Conservation (phyloP, 2,113 vertebrate genomes). For the Holacanthus passer region DNA sequence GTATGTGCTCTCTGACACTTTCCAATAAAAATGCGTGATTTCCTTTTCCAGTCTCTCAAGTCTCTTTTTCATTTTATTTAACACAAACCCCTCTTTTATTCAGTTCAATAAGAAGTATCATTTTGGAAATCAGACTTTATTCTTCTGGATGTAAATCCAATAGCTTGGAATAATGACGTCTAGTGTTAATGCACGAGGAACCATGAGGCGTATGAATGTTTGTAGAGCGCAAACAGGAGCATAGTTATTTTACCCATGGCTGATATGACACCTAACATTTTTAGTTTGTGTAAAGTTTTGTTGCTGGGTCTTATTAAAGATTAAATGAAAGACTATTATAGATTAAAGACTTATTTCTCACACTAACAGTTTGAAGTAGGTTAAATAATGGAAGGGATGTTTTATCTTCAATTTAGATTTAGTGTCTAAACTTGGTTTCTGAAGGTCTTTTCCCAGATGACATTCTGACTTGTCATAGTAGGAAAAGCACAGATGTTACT, state of each 20-base stretch:
- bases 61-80: slow-evolving; percentile 50
- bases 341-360: too few species aligned
- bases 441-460: too few species aligned
- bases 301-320: background rate
- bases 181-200: slow-evolving; percentile 28
- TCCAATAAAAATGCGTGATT: slow-evolving; percentile 77
- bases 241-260: background rate
- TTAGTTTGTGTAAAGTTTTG: background rate
- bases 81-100: slow-evolving; percentile 15
- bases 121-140: slow-evolving; percentile 25
- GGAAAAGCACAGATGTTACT: too few species aligned
- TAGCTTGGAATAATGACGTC: background rate
- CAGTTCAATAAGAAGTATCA: background rate
- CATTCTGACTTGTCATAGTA: too few species aligned
- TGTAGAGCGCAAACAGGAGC: background rate
- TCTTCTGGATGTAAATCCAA: slow-evolving; percentile 7
- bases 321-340: background rate
- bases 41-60: slow-evolving; percentile 36
- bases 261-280: background rate
- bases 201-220: background rate
- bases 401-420: background rate
- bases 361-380: background rate
- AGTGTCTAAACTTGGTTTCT: background rate
- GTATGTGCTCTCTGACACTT: slow-evolving; percentile 64
- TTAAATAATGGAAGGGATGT: background rate